Evolutionary conservation across 2,797 vertebrate species (phyloP).

Genomic region (Zonotrichia albicollis): DNA sequence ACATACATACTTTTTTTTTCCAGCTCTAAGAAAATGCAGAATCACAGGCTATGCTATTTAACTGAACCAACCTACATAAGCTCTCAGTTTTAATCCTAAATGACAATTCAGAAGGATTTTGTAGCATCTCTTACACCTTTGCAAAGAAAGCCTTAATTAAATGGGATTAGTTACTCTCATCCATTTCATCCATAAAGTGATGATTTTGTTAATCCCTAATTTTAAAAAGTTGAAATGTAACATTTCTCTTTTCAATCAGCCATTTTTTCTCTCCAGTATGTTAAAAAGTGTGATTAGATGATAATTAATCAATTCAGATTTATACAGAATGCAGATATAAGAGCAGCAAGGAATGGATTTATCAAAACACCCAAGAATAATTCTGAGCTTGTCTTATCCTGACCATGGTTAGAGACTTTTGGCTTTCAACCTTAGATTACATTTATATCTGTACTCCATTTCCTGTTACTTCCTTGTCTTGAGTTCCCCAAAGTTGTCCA

Average conservation of each 20-base stretch:
- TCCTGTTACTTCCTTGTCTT: neutral
- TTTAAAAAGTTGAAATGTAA: neutral
- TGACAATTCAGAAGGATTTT: neutral
- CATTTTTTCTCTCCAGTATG: constrained; percentile 5
- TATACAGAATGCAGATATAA: neutral
- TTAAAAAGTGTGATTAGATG: neutral
- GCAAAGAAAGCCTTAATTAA: constrained; percentile 53
- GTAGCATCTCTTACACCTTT: constrained; percentile 45
- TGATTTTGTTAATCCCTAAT: constrained; percentile 20
- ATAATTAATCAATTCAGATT: neutral
- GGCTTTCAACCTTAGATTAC: neutral
- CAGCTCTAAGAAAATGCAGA: constrained; percentile 11
- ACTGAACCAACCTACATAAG: neutral
- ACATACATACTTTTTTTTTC: neutral
- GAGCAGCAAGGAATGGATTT: neutral
- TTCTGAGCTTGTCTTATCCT: constrained; percentile 55
- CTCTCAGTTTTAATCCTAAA: neutral
- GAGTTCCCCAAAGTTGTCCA: neutral
- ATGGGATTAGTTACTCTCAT: constrained; percentile 4
- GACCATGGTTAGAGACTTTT: neutral
- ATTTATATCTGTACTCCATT: neutral
- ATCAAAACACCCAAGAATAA: neutral
- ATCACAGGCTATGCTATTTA: neutral
- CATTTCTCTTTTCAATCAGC: neutral
- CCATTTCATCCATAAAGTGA: neutral